Percentiles rank a stretch among this genome's conserved stretches.
These are phyloP conservation scores for Chaenogobius annularis DNA, from an alignment of 2,113 vertebrate species.

Conservation along the genomic window DNA sequence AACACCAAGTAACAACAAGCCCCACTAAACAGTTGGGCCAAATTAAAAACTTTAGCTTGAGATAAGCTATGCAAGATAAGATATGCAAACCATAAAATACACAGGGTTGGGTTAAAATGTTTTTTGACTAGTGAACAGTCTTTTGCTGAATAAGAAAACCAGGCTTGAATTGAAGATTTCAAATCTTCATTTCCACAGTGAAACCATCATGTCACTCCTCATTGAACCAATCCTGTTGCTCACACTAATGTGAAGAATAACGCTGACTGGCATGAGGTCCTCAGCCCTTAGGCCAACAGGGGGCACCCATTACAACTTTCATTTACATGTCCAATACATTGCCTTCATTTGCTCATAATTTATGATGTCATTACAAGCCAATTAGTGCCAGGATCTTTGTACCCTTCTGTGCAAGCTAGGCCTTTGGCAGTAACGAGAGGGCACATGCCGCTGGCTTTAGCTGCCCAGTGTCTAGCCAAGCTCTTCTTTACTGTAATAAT, in stretches of 20 bases:
- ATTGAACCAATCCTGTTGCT: constrained; percentile 48
- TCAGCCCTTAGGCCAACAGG: constrained; percentile 64
- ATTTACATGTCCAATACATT: constrained; percentile 84
- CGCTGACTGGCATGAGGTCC: constrained; percentile 61
- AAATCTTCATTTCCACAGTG: constrained; percentile 12
- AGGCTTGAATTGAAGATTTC: constrained; percentile 26
- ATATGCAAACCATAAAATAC: constrained; percentile 15
- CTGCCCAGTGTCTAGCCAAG: constrained; percentile 14
- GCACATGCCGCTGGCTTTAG: constrained; percentile 45
- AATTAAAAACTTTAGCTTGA: constrained; percentile 53
- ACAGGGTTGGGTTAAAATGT: constrained; percentile 25
- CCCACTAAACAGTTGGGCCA: constrained; percentile 67
- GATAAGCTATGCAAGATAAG: no score
- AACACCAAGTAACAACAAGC: constrained; percentile 66
- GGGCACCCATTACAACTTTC: constrained; percentile 84
- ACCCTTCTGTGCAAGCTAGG: constrained; percentile 78
- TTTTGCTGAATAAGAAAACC: constrained; percentile 21
- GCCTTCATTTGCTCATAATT: constrained; percentile 89
- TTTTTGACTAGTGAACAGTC: constrained; percentile 5
- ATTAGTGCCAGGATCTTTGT: constrained; percentile 89
- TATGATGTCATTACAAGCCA: constrained; percentile 91
- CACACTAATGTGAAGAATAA: constrained; percentile 61
- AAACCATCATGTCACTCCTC: not conserved
- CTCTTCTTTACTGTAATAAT: constrained; percentile 21
- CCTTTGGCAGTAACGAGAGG: constrained; percentile 75